Base-by-base conservation (phyloP, 2,888 invertebrate genomes). In the Microctonus aethiopoides region DNA sequence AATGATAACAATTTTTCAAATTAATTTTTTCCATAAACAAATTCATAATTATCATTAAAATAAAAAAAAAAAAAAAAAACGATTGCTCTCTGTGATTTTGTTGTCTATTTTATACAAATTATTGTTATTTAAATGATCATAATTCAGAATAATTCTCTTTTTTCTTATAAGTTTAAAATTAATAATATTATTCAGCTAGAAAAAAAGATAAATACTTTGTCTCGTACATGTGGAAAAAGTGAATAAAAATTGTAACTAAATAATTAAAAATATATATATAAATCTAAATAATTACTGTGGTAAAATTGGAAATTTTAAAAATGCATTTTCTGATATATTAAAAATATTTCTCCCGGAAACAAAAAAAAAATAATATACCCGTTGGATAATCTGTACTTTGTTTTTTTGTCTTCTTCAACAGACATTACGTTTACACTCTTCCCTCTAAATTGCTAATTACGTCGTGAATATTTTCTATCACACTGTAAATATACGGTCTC, bases 401-500 rank as follows among this genome's bases (percentile, higher is more conserved):
- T 9, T 54, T 54, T 54, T 54, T n/a, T 13, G 7, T 22, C 24
- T 10, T 22, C 24, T 10, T n/a, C 39, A 46, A 56, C 34, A 24
- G 22, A 57, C 54, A 32, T 68, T 29, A 41, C 39, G 29, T 9
- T 61, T 20, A 52, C 87, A 89, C 90, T 78, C 89, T 88, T 56
- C 88, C 88, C 79, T 91, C 91, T 29, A 90, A 77, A 80, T 89
- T 90, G 39, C 88, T 86, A 79, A 90, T 88, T 66, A 90, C 86
- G 81, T 90, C 89, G 70, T 90, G 89, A 20, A 90, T 87, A 81
- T 88, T 90, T 77, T 91, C 90, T 72, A 93, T 91, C 7, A 94
- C 91, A 78, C 90, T 91, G 78, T 93, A 92, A 74, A 94, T 91
- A 77, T 92, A 94, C 9, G 94, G 94, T 74, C 95, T 88, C 83